Conservation (phyloP, 1,140 invertebrate species). For the Schlechtendalia chinensis region DNA sequence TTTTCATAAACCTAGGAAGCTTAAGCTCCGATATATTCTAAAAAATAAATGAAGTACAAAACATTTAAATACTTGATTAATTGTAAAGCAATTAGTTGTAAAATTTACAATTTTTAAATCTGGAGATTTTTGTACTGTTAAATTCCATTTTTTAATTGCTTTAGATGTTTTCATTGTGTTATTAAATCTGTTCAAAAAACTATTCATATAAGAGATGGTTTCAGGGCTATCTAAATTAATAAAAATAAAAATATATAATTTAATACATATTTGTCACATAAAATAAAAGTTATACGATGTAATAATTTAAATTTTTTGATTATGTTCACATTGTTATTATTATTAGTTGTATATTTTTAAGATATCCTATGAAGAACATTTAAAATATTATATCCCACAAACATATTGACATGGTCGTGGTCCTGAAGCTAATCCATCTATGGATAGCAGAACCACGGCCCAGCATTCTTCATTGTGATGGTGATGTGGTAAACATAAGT, state of each 20-base stretch:
- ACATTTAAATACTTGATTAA: slow-evolving; percentile 2
- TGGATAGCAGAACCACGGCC: too few species aligned
- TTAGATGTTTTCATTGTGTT: slow-evolving; percentile 31
- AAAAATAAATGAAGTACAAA: slow-evolving; percentile 31
- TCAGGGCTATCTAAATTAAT: not conserved
- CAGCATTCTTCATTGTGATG: too few species aligned
- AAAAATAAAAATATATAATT: not conserved
- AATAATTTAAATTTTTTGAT: too few species aligned
- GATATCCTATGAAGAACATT: too few species aligned
- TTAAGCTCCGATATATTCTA: slow-evolving; percentile 53
- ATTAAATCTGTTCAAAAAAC: slow-evolving; percentile 41
- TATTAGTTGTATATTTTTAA: too few species aligned
- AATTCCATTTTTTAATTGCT: slow-evolving; percentile 36
- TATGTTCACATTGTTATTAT: too few species aligned
- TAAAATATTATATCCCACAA: too few species aligned
- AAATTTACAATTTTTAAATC: slow-evolving; percentile 34
- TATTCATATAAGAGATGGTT: slow-evolving; percentile 22
- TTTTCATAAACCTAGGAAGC: slow-evolving; percentile 69
- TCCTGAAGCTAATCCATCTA: too few species aligned
- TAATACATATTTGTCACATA: too few species aligned
- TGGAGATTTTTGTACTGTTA: slow-evolving; percentile 18
- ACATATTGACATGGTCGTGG: too few species aligned
- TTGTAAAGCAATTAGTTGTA: not conserved
- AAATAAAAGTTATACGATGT: too few species aligned
- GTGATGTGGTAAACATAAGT: too few species aligned